Evolutionary conservation across 2,888 invertebrate species (phyloP).

Genomic region (Lasioglossum vierecki): DNA sequence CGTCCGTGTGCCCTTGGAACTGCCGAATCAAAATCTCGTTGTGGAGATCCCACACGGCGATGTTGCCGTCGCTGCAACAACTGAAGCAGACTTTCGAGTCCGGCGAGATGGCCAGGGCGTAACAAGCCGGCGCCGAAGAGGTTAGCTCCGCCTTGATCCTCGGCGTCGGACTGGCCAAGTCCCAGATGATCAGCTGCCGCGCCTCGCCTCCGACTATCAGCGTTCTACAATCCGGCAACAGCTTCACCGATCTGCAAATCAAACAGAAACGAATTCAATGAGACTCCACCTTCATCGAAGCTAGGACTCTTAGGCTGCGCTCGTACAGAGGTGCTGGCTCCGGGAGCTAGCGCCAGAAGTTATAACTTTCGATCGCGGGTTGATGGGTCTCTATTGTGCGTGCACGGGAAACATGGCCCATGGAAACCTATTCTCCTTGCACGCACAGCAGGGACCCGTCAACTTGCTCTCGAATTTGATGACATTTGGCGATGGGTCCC

Average conservation of each 20-base stretch:
- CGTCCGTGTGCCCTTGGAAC: slow-evolving; percentile 98
- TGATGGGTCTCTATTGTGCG: too few relatives aligned
- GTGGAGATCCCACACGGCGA: slow-evolving; percentile 97
- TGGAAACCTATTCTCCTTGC: too few relatives aligned
- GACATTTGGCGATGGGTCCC: too few relatives aligned
- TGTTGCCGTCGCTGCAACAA: slow-evolving; percentile 99
- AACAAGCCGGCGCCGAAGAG: slow-evolving; percentile 97
- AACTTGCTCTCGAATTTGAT: too few relatives aligned
- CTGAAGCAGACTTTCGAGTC: slow-evolving; percentile 99
- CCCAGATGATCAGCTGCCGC: slow-evolving; percentile 97
- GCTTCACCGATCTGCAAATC: slow-evolving; percentile 92
- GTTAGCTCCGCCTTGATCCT: slow-evolving; percentile 96
- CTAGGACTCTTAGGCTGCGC: too few relatives aligned
- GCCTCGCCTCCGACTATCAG: slow-evolving; percentile 98
- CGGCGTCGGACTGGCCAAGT: slow-evolving; percentile 95
- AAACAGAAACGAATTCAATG: not conserved
- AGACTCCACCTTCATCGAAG: not conserved
- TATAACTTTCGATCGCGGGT: too few relatives aligned
- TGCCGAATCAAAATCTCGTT: slow-evolving; percentile 96
- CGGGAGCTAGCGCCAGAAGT: too few relatives aligned
- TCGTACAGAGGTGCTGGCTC: too few relatives aligned
- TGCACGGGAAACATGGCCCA: too few relatives aligned
- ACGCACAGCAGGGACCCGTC: too few relatives aligned
- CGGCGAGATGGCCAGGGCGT: slow-evolving; percentile 98
- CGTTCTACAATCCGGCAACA: slow-evolving; percentile 96